phyloP scores from a whole-genome alignment of 2,113 vertebrate species.

The Eudyptes chrysolophus region DNA sequence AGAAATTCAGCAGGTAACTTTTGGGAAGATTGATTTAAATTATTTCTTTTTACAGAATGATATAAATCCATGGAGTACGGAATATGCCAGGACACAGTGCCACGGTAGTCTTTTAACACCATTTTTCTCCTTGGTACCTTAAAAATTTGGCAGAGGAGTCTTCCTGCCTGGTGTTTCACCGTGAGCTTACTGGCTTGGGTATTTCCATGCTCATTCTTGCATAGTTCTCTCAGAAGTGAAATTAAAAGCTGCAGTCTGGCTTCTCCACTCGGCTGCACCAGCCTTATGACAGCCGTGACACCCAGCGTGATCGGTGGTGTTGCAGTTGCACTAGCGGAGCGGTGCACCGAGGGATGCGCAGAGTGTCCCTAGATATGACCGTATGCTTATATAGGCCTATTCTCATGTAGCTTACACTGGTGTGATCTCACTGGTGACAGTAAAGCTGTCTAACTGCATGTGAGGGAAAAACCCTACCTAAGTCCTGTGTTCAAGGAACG shows the following conservation, averaged over 20 bases:
- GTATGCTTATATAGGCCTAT: not conserved
- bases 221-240: not conserved
- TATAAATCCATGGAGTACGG: not conserved
- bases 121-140: not conserved
- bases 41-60: not conserved
- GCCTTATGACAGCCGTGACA: accelerated
- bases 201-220: not conserved
- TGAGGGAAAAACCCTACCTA: not conserved
- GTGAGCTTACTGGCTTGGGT: not conserved
- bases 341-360: accelerated
- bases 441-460: accelerated
- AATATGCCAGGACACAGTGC: not conserved
- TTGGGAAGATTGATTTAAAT: not conserved
- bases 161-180: not conserved
- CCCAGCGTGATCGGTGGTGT: accelerated
- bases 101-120: not conserved
- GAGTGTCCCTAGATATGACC: not conserved
- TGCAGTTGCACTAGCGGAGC: accelerated
- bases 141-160: not conserved
- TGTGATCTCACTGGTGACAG: not conserved
- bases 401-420: not conserved
- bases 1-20: not conserved
- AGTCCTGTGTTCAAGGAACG: not conserved
- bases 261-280: not conserved
- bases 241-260: not conserved